Percentiles rank a stretch among this genome's conserved stretches.
Conservation (phyloP, 2,888 invertebrate species). For the Tipula lateralis region DNA sequence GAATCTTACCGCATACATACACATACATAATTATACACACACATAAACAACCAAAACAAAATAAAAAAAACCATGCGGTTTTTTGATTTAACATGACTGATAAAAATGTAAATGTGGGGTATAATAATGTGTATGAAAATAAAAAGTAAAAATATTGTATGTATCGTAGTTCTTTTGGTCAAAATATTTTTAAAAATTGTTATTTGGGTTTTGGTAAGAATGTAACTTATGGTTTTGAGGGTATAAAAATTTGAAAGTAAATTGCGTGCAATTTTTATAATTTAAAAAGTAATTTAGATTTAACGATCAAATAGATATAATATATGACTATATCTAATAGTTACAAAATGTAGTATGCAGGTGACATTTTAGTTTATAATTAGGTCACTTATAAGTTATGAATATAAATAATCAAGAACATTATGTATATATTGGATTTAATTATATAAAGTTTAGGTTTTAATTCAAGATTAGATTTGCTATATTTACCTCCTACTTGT, state of each 20-base stretch:
- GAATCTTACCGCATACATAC: background rate
- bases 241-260: background rate
- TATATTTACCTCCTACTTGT: too few species aligned
- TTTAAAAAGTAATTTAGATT: background rate
- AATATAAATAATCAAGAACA: too few species aligned
- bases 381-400: background rate
- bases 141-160: background rate
- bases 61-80: constrained; percentile 3
- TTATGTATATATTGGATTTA: too few species aligned
- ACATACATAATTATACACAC: background rate
- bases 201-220: background rate
- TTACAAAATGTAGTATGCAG: background rate
- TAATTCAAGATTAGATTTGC: background rate
- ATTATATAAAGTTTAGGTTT: background rate
- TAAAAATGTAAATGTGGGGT: background rate
- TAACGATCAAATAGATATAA: background rate
- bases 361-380: background rate
- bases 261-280: background rate
- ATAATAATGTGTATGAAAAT: background rate
- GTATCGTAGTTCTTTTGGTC: constrained; percentile 12
- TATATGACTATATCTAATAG: too few species aligned
- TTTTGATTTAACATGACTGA: constrained; percentile 6
- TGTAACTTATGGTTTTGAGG: background rate
- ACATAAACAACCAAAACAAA: background rate
- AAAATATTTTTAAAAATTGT: background rate